Evolutionary conservation across 2,797 vertebrate species (phyloP).

Genomic region (Muraenolepis orangiensis): DNA sequence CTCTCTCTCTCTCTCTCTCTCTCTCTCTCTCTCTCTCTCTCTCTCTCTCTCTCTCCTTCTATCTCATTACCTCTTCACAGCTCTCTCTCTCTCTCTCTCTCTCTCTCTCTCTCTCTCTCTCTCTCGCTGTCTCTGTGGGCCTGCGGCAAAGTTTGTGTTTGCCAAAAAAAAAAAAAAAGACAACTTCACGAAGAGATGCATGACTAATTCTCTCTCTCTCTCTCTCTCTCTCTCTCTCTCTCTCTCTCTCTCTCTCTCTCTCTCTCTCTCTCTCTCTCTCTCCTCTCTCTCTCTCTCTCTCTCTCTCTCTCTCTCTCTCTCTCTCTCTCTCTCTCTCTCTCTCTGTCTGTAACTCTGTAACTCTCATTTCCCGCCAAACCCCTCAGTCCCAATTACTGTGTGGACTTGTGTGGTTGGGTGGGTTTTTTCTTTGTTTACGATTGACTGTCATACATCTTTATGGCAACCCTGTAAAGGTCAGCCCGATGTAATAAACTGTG

Average conservation of each 20-base stretch:
- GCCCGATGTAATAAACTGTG: slow-evolving; percentile 31
- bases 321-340: slow-evolving; percentile 27
- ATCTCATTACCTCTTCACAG: too few relatives aligned
- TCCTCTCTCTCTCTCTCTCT: slow-evolving; percentile 26
- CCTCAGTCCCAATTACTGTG: not conserved
- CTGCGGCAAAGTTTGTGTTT: not conserved
- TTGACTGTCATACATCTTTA: slow-evolving; percentile 54
- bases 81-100: too few relatives aligned
- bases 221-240: slow-evolving; percentile 25
- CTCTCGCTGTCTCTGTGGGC: not conserved
- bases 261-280: slow-evolving; percentile 29
- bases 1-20: not conserved
- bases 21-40: too few relatives aligned
- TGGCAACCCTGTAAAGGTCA: slow-evolving; percentile 48
- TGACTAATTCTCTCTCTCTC: slow-evolving; percentile 19
- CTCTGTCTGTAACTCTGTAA: too few relatives aligned
- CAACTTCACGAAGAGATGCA: slow-evolving; percentile 12
- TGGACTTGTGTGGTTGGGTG: slow-evolving; percentile 10
- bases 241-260: too few relatives aligned
- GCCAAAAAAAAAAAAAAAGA: not conserved
- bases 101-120: too few relatives aligned
- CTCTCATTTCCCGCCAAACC: slow-evolving; percentile 27
- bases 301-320: slow-evolving; percentile 17
- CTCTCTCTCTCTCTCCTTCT: too few relatives aligned
- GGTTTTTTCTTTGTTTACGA: slow-evolving; percentile 42